Percentiles rank a stretch among this genome's conserved stretches.
These are phyloP conservation scores for Noctilio leporinus DNA, from an alignment of 2,113 vertebrate species.

Conservation along the genomic window DNA sequence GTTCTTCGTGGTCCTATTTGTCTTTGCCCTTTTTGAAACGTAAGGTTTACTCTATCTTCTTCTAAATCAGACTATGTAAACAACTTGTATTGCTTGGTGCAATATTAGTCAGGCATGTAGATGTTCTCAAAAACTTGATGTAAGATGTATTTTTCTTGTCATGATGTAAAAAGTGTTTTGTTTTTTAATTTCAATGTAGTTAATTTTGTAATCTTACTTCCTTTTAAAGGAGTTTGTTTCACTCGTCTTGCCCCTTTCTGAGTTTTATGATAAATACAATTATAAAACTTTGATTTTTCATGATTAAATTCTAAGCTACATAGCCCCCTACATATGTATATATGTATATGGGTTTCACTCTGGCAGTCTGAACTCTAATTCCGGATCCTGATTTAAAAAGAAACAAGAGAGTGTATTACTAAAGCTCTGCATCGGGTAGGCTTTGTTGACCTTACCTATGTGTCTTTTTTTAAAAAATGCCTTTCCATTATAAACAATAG, in stretches of 20 bases:
- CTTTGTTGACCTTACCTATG: not conserved
- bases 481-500: not conserved
- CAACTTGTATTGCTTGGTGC: not conserved
- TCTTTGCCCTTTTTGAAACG: conserved; percentile 98
- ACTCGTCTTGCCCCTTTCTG: not conserved
- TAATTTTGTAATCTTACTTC: not conserved
- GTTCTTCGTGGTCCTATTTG: conserved; percentile 93
- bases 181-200: not conserved
- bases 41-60: conserved; percentile 76
- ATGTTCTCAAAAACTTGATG: not conserved
- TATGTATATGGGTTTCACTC: not conserved
- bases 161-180: not conserved
- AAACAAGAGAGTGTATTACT: not conserved
- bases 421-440: not conserved
- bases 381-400: not conserved
- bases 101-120: not conserved
- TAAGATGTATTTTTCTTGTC: conserved; percentile 8
- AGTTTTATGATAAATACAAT: not conserved
- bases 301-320: not conserved
- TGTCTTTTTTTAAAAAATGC: not conserved
- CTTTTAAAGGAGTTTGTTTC: not conserved
- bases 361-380: not conserved
- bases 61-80: not conserved
- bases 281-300: not conserved
- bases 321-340: not conserved